Evolutionary conservation across 2,888 invertebrate genomes (phyloP), one percentile per base, ranked within the genome.

Genomic region (Lacanobia wlatinum): DNA sequence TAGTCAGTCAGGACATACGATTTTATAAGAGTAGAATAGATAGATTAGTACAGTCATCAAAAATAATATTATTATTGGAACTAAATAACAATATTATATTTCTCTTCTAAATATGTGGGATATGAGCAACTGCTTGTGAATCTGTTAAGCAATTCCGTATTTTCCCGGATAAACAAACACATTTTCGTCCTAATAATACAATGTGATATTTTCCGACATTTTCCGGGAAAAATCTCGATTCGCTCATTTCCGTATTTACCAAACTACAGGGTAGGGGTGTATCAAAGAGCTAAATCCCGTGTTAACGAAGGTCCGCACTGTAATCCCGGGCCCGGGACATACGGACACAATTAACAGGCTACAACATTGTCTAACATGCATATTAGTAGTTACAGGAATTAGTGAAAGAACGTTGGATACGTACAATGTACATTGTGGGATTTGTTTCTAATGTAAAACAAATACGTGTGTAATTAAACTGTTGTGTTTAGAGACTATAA

Each of bases 271-370:
- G 67, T 76, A 69, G 70, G 84, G 83, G 82, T 88, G 85, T 87
- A 88, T 89, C 89, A 91, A 91, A 91, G 89, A 90, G 89, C 88
- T 87, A 91, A 92, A 92, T 91, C 92, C 92, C 85, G 87, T 85
- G 91, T 91, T 93, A 93, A 93, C 93, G 92, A 93, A 92, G 91
- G 88, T 87, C 85, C 87, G 88, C 82, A 83, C 82, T 82, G 88
- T 92, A 92, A 93, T 91, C 93, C 90, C 87, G 86, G 76, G 76
- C 70, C 73, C 77, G 85, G 88, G 84, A 87, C 87, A 87, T 81
- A 80, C 79, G 82, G 89, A 90, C 90, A 90, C 90, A 93, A 92
- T 92, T 93, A 93, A 92, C 92, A 88, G 85, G 90, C 87, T 87
- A 75, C 83, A 82, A 75, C 60, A 84, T 87, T 87, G 87, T 88